Conservation (phyloP, 2,113 vertebrate genomes). For the Syngnathus typhle region DNA sequence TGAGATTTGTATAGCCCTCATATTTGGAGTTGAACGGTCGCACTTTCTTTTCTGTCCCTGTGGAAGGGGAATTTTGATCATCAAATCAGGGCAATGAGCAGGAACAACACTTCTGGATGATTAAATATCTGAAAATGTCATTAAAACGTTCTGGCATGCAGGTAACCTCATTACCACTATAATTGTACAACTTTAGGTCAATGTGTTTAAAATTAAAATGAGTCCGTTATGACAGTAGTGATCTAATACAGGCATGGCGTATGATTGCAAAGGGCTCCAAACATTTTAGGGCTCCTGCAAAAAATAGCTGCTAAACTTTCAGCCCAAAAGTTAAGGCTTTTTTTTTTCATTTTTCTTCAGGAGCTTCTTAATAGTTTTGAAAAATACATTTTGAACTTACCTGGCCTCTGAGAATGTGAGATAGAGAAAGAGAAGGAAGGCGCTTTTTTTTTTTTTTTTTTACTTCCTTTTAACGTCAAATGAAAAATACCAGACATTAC, state of each 20-base stretch:
- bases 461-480: constrained; percentile 19
- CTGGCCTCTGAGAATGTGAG: constrained; percentile 2
- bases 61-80: constrained; percentile 10
- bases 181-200: neutral
- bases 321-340: constrained; percentile 18
- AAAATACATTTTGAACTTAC: constrained; percentile 13
- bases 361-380: constrained; percentile 14
- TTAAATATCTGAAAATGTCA: neutral
- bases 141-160: neutral
- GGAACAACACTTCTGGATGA: constrained; percentile 6
- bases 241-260: neutral
- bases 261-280: constrained; percentile 2
- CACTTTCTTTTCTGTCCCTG: constrained; percentile 17
- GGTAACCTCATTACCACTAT: neutral
- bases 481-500: constrained; percentile 1
- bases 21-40: constrained; percentile 21
- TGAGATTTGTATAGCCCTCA: constrained; percentile 20
- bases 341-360: constrained; percentile 15
- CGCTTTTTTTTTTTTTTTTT: constrained; percentile 37
- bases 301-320: constrained; percentile 38
- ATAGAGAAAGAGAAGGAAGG: neutral
- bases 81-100: constrained; percentile 10
- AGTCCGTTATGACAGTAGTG: neutral
- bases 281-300: constrained; percentile 25
- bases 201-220: neutral